phyloP scores from a whole-genome alignment of 92 coral and sea anemone species.

The Desmophyllum pertusum region DNA sequence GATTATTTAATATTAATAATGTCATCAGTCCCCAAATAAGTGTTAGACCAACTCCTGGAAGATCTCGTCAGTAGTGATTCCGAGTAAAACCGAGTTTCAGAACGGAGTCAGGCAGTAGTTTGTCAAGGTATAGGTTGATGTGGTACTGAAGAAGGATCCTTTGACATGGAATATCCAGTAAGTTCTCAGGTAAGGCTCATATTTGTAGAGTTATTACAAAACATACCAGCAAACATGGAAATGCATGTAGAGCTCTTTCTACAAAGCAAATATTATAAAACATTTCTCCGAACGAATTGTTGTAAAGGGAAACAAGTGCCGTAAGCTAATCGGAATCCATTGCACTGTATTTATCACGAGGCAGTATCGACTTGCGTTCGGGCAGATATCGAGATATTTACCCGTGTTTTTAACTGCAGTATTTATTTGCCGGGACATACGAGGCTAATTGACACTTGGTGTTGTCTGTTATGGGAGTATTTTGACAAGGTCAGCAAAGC shows the following conservation, averaged over 20 bases:
- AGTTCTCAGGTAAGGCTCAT: constrained; percentile 17
- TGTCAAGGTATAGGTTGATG: background rate
- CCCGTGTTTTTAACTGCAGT: background rate
- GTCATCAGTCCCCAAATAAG: constrained; percentile 84
- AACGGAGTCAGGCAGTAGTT: background rate
- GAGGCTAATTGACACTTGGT: constrained; percentile 23
- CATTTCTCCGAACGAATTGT: background rate
- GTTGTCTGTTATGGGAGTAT: constrained; percentile 9
- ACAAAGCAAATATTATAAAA: background rate
- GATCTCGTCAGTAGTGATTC: constrained; percentile 59
- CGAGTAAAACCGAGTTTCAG: background rate
- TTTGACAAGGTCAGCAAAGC: constrained; percentile 37
- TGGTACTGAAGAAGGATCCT: background rate
- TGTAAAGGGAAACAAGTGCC: background rate
- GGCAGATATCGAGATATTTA: background rate
- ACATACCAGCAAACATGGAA: background rate
- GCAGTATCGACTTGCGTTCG: no score
- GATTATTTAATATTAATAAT: constrained; percentile 71
- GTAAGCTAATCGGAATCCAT: background rate
- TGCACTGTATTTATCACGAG: background rate
- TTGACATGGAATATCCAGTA: constrained; percentile 31
- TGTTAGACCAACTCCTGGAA: constrained; percentile 3
- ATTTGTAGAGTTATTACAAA: background rate
- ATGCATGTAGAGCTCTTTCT: background rate
- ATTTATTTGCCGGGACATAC: constrained; percentile 6